Base-by-base conservation (phyloP, 2,797 vertebrate species). In the Macropodus opercularis region DNA sequence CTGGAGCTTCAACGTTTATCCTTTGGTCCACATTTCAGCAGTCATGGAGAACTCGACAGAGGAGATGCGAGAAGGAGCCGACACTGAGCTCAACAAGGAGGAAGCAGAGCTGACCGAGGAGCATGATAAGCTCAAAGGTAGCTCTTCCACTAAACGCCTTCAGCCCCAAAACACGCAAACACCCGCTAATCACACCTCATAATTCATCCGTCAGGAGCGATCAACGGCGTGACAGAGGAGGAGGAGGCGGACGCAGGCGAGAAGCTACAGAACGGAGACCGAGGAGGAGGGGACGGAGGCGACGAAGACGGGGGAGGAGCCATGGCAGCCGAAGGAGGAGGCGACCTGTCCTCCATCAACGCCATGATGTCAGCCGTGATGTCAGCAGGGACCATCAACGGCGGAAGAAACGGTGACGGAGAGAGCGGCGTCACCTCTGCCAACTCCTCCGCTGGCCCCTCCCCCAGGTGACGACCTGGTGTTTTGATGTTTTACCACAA, bases 311-410 rank as follows among this genome's bases (percentile, higher is more conserved):
- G 55, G 42, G 72, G 63, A 43, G 41, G 55, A 49, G 41, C 69
- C 35, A 43, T 72, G 49, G 69, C 35, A 38, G 59, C 61, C 1
- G 54, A 56, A 32, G 77, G 94, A 72, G 92, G 90, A 40, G 91
- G 89, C 26, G 95, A 97, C 84, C 84, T 97, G 79, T 95, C 95
- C 69, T 94, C 95, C 83, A 93, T 96, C 79, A 95, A 95, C 15
- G 94, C 93, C 82, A 97, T 96, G 94, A 97, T 98, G 96, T 95
- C 94, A 59, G 92, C 95, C 0, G 94, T 98, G 70, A 97, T 97
- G 95, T 94, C 88, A 48, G 87, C 89, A 4, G 85, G 83, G 44
- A 88, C 75, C 72, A 83, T 96, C 8, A 90, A 94, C 0, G 94
- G 95, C 57, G 93, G 91, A 43, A 76, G 66, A 26, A 77, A 12